Evolutionary conservation across 2,888 invertebrate species (phyloP), one percentile per base, ranked within the genome.

Genomic region (Coelogynopora nodosa): DNA sequence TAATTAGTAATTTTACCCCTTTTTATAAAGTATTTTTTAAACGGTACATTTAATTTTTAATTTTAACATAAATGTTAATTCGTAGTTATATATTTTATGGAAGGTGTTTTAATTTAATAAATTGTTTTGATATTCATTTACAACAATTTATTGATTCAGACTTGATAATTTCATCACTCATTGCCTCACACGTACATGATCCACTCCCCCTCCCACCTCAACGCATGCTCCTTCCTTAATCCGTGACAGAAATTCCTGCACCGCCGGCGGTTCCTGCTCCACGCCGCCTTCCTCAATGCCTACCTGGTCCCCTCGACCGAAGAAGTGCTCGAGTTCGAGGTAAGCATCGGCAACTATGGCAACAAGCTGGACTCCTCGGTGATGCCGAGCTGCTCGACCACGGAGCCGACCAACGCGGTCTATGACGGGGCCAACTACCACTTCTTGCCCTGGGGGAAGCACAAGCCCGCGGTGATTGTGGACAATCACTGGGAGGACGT

Each of bases 331-430:
- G 92, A 93, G 89, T 92, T 93, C 90, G 93, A 93, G 90, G 90
- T 93, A 88, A 92, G 92, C 89, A 92, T 93, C 80, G 91, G 91
- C 90, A 93, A 93, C 90, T 93, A 92, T 90, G 93, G 93, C 31
- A 93, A 93, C 91, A 92, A 92, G 89, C 90, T 93, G 86, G 93
- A 93, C 89, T 92, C 92, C 86, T 90, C 90, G 67, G 90, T 92
- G 31, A 89, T 91, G 10, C 92, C 93, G 0, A 91, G 91, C 88
- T 90, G 92, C 0, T 92, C 92, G 18, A 92, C 92, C n/a, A 92
- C 92, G 0, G 92, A 93, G 89, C 92, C 92, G n/a, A 92, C 92
- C 18, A 93, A 93, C 89, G 91, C 93, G 10, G 92, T 93, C 88
- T 93, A 92, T 90, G 93, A 93, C 89, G 93, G 92, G 18, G 91